Evolutionary conservation across 2,888 invertebrate species (phyloP).

Genomic region (Rotaria sp.): DNA sequence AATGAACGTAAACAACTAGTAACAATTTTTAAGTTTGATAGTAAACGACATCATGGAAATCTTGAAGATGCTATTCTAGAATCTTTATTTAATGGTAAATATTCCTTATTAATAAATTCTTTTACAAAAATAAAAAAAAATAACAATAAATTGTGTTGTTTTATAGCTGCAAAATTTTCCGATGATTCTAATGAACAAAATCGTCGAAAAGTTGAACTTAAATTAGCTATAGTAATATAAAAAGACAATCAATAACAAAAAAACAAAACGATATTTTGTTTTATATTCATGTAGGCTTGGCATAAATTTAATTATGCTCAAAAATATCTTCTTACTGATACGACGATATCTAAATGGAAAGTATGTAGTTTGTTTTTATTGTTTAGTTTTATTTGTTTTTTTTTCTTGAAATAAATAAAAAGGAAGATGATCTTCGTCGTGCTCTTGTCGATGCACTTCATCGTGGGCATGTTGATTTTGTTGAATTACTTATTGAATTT

Average conservation of each 20-base stretch:
- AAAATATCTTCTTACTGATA: background rate
- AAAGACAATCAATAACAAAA: no score
- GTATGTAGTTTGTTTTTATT: background rate
- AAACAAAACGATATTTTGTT: no score
- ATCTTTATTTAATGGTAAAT: conserved; percentile 2
- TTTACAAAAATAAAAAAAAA: no score
- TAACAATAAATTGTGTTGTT: no score
- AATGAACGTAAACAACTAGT: background rate
- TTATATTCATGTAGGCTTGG: background rate
- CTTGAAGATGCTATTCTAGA: conserved; percentile 23
- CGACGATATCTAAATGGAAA: background rate
- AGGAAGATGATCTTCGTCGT: background rate
- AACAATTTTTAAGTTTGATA: background rate
- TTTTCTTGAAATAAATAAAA: background rate
- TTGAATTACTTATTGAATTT: conserved; percentile 3
- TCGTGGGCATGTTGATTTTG: conserved; percentile 15
- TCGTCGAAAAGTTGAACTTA: background rate
- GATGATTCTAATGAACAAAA: background rate
- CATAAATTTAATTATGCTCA: conserved; percentile 2
- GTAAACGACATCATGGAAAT: conserved; percentile 1
- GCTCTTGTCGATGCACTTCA: background rate
- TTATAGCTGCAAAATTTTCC: background rate
- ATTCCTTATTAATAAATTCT: background rate
- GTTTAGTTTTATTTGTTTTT: no score
- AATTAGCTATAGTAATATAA: background rate